Base-by-base conservation (phyloP, 2,888 invertebrate species). In the Calliscelio sp. region DNA sequence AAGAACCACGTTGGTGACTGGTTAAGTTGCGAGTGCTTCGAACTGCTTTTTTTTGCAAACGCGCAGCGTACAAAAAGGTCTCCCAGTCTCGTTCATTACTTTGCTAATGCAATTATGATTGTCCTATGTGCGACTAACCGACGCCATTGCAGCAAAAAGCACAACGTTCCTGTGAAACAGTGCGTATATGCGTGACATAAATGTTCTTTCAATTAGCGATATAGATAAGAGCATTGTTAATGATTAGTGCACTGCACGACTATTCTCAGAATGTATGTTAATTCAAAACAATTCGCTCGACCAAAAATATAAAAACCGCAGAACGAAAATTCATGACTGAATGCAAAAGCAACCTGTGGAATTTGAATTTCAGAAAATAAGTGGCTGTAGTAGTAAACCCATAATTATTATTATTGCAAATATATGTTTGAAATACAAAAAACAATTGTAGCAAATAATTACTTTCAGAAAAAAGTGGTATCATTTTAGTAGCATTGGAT, bases 51-150 rank as follows among this genome's bases (percentile, higher is more conserved):
- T 77, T 84, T 73, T n/a, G n/a, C n/a, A 5, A 28, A 11, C 32
- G 35, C 35, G 35, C 63, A 55, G 41, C 57, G n/a, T n/a, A 77
- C 81, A 84, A 84, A 84, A 84, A 84, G 81, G 73, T 84, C 70
- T 77, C 86, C 77, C 89, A 85, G 88, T 87, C 89, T 88, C 87
- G 87, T 89, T 88, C 89, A 90, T 90, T 90, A 90, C 89, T 88
- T 90, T 89, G 90, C 90, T 89, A 90, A 90, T 90, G 90, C 88
- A 90, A 90, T 90, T 90, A 90, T 90, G 89, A 90, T 90, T 88
- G 87, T 88, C 86, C 88, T 85, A 84, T 80, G 83, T 74, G 86
- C 68, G 70, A 44, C 73, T 74, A 25, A 44, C 82, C 68, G 81
- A 81, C 84, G 71, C 80, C 80, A 75, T 65, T 14, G 80, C 25